A percentile compares a stretch with the other conserved stretches of the same genome.
These are phyloP conservation scores for Cavia porcellus DNA, from an alignment of 2,113 vertebrate species.

Conservation along the genomic window DNA sequence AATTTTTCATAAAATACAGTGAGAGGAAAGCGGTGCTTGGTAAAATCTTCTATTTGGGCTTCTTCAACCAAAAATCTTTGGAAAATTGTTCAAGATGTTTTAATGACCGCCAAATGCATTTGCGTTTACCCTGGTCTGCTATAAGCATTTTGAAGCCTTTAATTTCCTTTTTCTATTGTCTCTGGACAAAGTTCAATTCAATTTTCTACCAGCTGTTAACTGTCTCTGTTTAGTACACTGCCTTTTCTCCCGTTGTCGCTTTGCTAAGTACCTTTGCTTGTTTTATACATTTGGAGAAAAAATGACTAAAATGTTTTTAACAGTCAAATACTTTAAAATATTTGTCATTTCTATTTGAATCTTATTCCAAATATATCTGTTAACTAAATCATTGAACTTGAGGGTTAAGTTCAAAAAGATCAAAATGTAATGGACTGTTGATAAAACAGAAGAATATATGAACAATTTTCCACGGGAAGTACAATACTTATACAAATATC, in stretches of 20 bases:
- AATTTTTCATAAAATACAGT: constrained; percentile 75
- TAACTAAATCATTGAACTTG: constrained; percentile 49
- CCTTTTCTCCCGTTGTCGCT: constrained; percentile 60
- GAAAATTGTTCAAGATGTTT: constrained; percentile 82
- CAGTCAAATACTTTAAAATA: constrained; percentile 70
- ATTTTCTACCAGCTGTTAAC: constrained; percentile 81
- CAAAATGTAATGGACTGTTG: background rate
- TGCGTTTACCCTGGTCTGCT: constrained; percentile 55
- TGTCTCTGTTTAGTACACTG: constrained; percentile 58
- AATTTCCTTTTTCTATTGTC: constrained; percentile 77
- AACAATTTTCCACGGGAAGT: background rate
- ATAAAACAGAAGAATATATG: constrained; percentile 13
- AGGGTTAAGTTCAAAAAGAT: background rate
- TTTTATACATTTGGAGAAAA: constrained; percentile 56
- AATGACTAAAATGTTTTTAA: background rate
- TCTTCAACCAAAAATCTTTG: constrained; percentile 75
- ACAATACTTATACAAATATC: constrained; percentile 18
- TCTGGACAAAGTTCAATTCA: constrained; percentile 81
- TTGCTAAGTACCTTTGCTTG: constrained; percentile 64
- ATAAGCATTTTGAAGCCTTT: constrained; percentile 73
- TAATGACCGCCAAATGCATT: constrained; percentile 68
- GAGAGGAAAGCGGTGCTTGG: constrained; percentile 60
- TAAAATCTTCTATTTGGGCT: constrained; percentile 64
- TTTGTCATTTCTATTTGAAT: constrained; percentile 57
- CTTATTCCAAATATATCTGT: background rate